Base-by-base conservation (phyloP, 1,140 invertebrate genomes). In the Camponotus pennsylvanicus region DNA sequence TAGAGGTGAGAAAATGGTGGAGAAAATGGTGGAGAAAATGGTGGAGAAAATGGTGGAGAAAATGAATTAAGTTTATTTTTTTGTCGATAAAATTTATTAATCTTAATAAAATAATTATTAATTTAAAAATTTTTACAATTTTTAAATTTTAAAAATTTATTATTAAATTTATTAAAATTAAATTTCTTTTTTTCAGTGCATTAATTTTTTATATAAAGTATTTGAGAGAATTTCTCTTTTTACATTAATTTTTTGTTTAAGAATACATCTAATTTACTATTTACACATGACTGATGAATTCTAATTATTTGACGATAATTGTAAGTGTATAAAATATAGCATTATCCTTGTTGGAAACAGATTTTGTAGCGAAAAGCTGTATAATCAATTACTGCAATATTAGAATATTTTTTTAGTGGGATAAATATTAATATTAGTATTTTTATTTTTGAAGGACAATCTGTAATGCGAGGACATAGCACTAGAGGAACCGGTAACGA, bases 401-500 rank as follows among this genome's bases (percentile, higher is more conserved):
- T 5, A 4, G 3, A 15, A 52, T 63, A 59, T 59, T 59, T 59
- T 15, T 18, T 45, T 40, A 27, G 21, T 78, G 1, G 7, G 27
- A 71, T 2, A 34, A 82, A 61, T 59, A 1, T 55, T 77, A 40
- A 77, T 18, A 52, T 70, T 3, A 37, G 11, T 13, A 55, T 84
- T 21, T 64, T 37, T 77, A 64, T 57, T 57, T 70, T 77, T 27
- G 27, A 49, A 94, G 93, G 92, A 15, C 89, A 91, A 91, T 66
- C 70, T n/a, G 32, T 88, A 37, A 75, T 87, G 40, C 91, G 88
- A 64, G 88, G 86, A 27, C 91, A 92, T 5, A 82, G 90, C 15
- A 79, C 92, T 57, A 92, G 93, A 66, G 75, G 82, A 9, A 6
- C 88, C 3, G 89, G 70, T 18, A 91, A 45, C 73, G 93, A 93